Base-by-base conservation (phyloP, 2,797 vertebrate genomes). In the Avahi laniger region DNA sequence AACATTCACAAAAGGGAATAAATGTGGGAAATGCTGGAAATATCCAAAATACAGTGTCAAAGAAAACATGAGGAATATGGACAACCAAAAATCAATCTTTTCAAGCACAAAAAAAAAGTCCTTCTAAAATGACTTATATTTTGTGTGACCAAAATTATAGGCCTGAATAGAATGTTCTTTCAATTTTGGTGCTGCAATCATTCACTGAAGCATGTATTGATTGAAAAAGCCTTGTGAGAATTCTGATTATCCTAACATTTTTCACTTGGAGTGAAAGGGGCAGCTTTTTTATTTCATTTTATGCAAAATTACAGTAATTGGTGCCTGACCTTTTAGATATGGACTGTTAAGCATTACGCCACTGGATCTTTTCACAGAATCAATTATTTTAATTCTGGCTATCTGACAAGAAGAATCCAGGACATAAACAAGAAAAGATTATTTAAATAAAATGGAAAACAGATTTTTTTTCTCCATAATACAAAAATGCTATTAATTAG, bases 251-350 rank as follows among this genome's bases (percentile, higher is more conserved):
- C 88, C 92, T 89, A 97, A 95, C 59, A 92, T 96, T 97, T 97
- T 97, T 97, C 30, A 81, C 73, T 97, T 95, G 76, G 90, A 98
- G 93, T 96, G 94, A 97, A 98, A 98, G 96, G 94, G 70, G 46
- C 69, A 93, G 92, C 72, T 35, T 98, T 98, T 96, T 98, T 92
- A 96, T 98, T 98, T 98, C 93, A 94, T 98, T 98, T 98, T 97
- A 97, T 98, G 97, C 93, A 98, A 98, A 98, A 98, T 98, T 98
- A 98, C 91, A 97, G 96, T 98, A 98, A 98, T 98, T 98, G 96
- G 46, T 98, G 94, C 96, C 95, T 98, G 98, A 98, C 98, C 97
- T 98, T 98, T 98, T 84, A 80, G 93, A 87, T 98, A 98, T 69
- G 97, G 93, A 95, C 93, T 97, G 95, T 95, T 98, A 98, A 98